These are phyloP conservation scores for Pardosa pseudoannulata DNA, from an alignment of 2,888 invertebrate species.

Conservation along the genomic window DNA sequence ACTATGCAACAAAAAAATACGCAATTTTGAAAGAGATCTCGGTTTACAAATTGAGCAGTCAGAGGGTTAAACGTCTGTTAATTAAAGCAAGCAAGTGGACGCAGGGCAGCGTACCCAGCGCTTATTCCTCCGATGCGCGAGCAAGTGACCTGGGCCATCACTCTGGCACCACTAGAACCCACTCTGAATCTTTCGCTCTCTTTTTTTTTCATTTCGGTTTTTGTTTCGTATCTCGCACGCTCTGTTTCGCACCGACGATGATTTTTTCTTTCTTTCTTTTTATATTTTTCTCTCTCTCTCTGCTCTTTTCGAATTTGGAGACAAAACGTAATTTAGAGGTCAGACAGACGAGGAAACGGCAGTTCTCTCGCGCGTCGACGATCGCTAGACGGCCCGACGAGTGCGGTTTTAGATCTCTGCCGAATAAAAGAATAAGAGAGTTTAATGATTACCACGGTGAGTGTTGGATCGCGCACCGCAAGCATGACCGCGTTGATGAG, in stretches of 20 bases:
- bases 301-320: background rate
- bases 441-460: no score
- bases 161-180: background rate
- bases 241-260: conserved; percentile 1
- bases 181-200: background rate
- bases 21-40: no score
- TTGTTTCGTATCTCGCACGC: background rate
- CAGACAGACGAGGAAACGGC: background rate
- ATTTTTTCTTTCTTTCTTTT: background rate
- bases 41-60: no score
- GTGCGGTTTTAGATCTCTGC: no score
- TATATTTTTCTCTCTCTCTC: background rate
- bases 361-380: background rate
- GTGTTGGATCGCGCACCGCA: no score
- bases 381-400: no score
- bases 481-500: no score
- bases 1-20: no score
- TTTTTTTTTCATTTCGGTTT: no score
- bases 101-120: background rate
- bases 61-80: no score
- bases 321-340: conserved; percentile 7
- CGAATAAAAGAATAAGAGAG: no score
- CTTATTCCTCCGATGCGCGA: background rate
- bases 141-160: background rate
- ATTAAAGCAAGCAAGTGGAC: background rate